Evolutionary conservation across 1,140 invertebrate genomes (phyloP).

Genomic region (Uloborus diversus): DNA sequence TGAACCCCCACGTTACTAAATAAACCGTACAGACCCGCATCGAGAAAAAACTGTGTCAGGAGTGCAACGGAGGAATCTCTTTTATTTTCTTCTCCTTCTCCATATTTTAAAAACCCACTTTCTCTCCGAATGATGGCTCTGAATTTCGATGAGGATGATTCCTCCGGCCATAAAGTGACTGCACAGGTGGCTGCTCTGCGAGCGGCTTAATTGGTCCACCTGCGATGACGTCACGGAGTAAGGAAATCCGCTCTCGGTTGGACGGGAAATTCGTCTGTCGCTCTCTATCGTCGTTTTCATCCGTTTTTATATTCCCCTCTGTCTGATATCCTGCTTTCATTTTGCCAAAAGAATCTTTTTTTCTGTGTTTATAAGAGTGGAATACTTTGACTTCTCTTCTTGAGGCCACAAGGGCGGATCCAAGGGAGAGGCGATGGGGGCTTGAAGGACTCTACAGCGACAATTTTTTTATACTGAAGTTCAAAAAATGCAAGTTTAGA

Average conservation of each 20-base stretch:
- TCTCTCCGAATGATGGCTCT: not conserved
- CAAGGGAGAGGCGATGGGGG: no score
- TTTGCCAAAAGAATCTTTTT: no score
- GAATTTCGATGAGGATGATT: not conserved
- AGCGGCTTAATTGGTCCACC: slow-evolving; percentile 33
- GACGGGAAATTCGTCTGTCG: slow-evolving; percentile 29
- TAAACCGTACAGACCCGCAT: not conserved
- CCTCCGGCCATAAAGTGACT: not conserved
- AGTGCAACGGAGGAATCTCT: not conserved
- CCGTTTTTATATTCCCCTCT: not conserved
- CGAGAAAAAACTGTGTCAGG: not conserved
- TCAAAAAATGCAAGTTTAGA: no score
- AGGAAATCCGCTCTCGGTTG: slow-evolving; percentile 46
- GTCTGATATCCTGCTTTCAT: not conserved
- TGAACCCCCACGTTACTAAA: not conserved
- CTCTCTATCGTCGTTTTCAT: slow-evolving; percentile 1
- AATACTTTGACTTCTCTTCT: no score
- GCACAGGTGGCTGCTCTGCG: slow-evolving; percentile 39
- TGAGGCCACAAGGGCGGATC: no score
- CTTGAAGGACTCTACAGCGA: no score
- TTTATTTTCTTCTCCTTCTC: not conserved
- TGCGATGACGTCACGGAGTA: slow-evolving; percentile 35
- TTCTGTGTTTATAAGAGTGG: no score
- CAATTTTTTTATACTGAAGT: no score
- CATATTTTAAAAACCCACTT: slow-evolving; percentile 20